Percentiles rank a stretch among this genome's conserved stretches.
Conservation (phyloP, 2,113 vertebrate genomes). For the Ivindomyrus marchei region DNA sequence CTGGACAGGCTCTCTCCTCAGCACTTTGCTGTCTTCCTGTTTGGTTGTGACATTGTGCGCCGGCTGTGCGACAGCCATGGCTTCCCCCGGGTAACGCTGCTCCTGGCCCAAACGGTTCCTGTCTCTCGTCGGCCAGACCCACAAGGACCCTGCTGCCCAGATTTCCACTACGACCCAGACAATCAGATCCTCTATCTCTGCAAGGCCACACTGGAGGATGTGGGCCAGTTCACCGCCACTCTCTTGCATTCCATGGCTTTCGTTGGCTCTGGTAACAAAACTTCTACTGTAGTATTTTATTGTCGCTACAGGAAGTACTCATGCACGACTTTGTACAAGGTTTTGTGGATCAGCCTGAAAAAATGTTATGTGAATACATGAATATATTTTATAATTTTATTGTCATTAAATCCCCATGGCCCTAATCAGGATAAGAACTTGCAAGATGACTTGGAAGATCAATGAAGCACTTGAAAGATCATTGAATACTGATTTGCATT, state of each 20-base stretch:
- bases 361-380: background rate
- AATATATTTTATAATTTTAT: background rate
- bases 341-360: background rate
- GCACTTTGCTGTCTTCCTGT: constrained; percentile 62
- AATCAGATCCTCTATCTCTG: constrained; percentile 69
- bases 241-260: constrained; percentile 65
- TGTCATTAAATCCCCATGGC: background rate
- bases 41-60: constrained; percentile 62
- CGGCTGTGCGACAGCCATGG: constrained; percentile 47
- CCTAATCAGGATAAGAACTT: background rate
- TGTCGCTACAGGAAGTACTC: background rate
- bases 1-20: constrained; percentile 62
- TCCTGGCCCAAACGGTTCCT: constrained; percentile 61
- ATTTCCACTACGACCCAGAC: constrained; percentile 63
- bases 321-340: background rate
- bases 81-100: constrained; percentile 55
- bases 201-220: constrained; percentile 57
- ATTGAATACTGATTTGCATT: background rate
- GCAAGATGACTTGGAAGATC: background rate
- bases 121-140: constrained; percentile 27
- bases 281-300: background rate
- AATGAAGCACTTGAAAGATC: background rate
- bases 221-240: constrained; percentile 60
- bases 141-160: constrained; percentile 47
- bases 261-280: constrained; percentile 58